Conservation (phyloP, 1,140 invertebrate species). For the Archivesica marissinica region DNA sequence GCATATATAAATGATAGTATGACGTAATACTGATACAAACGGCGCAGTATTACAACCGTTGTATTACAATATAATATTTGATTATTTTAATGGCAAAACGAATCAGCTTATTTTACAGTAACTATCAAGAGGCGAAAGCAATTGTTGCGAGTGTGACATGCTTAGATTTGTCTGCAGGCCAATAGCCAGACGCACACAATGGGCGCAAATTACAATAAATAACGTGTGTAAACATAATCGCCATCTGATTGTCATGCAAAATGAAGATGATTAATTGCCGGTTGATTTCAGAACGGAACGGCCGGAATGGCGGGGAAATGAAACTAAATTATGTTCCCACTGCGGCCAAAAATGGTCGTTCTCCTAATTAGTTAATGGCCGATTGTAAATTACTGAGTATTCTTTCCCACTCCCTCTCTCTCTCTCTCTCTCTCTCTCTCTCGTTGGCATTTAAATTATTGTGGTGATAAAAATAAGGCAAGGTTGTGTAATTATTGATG, state of each 20-base stretch:
- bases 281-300: background rate
- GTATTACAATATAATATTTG: no score
- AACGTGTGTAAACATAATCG: background rate
- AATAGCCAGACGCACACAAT: background rate
- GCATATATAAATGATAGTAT: no score
- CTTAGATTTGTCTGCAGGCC: background rate
- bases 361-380: background rate
- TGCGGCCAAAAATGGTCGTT: background rate
- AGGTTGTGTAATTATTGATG: no score
- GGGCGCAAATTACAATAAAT: background rate
- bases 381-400: background rate
- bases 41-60: no score
- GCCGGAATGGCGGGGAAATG: background rate
- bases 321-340: background rate
- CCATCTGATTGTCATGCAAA: background rate
- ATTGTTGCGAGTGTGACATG: background rate
- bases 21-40: no score
- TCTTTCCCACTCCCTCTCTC: no score
- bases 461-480: no score
- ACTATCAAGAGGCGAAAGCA: no score
- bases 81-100: no score
- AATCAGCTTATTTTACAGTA: no score
- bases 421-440: no score
- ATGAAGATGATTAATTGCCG: background rate
- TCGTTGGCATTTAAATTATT: no score